Base-by-base conservation (phyloP, 2,888 invertebrate genomes). In the Standfussiana lucernea region DNA sequence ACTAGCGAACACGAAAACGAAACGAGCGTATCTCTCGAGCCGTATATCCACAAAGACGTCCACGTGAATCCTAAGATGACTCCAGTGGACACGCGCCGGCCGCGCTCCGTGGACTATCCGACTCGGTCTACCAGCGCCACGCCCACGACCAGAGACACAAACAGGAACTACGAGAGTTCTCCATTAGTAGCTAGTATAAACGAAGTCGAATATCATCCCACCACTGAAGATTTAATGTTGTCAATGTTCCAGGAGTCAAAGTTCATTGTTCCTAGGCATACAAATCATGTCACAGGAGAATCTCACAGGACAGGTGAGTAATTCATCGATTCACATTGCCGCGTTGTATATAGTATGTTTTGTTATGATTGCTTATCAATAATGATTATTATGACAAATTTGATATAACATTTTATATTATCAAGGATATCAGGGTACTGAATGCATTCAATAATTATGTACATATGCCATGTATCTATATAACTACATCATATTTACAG, bases 21-120 rank as follows among this genome's bases (percentile, higher is more conserved):
- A 84, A 84, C 91, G 64, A 92, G 89, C 80, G 90, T 88, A 74
- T 88, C 94, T n/a, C 89, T 90, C 11, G 96, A 96, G 79, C 94
- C 95, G 13, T 96, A 96, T 69, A 96, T 96, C 35, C 97, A 97
- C 84, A 97, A 97, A 85, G 97, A 97, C 77, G 97, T 97, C 40
- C 97, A 97, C 79, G 94, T 97, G 0, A 97, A 97, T 82, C 97
- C 97, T n/a, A 97, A 97, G 84, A 97, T 97, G 97, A 97, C 97
- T 42, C 96, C 96, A 0, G 96, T 96, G 53, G 96, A 96, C 77
- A 80, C 92, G 13, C 90, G 96, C 64, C 90, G 96, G 81, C 96
- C 96, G 59, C 92, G 95, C 1, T 96, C 96, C 0, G 96, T 95
- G 21, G 96, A 96, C 81, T 95, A 94, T 79, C 95, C 92, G 53